Conservation (phyloP, 2,888 invertebrate genomes). For the Drosophila neonasuta region DNA sequence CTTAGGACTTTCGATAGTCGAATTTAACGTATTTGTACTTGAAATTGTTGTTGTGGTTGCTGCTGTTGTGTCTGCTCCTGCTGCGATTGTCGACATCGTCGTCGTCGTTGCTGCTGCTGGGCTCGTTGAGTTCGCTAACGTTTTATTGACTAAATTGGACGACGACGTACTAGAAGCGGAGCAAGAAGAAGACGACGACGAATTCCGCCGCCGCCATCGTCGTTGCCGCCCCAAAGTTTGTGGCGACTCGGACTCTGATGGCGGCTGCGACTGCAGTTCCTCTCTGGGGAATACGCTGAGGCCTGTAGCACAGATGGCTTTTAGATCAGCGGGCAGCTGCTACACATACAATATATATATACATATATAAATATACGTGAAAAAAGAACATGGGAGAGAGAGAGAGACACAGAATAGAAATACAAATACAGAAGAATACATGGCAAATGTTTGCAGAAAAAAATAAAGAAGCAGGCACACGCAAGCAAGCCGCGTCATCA, state of each 20-base stretch:
- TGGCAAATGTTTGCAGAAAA: too few relatives aligned
- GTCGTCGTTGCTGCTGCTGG: background rate
- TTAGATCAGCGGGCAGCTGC: conserved; percentile 47
- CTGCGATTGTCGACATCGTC: background rate
- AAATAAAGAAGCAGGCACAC: too few relatives aligned
- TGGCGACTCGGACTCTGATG: background rate
- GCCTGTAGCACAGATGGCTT: conserved; percentile 44
- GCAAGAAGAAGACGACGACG: conserved; percentile 18
- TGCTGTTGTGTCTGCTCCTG: conserved; percentile 6
- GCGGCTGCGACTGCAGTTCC: conserved; percentile 13
- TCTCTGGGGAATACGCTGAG: conserved; percentile 58
- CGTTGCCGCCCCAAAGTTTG: background rate
- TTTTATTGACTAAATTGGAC: conserved; percentile 15
- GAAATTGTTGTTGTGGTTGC: conserved; percentile 9
- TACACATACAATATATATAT: conserved; percentile 33
- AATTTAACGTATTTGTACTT: conserved; percentile 22
- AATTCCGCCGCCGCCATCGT: background rate
- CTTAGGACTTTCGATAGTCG: conserved; percentile 24
- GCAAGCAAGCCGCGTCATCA: background rate
- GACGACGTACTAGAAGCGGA: conserved; percentile 25
- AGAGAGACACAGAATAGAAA: background rate
- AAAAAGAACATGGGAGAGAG: conserved; percentile 26
- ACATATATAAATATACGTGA: conserved; percentile 16
- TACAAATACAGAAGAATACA: background rate
- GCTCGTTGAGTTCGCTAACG: conserved; percentile 2